Percentiles rank a stretch among this genome's conserved stretches.
phyloP scores from a whole-genome alignment of 2,113 vertebrate species.

The Stegostoma tigrinum region DNA sequence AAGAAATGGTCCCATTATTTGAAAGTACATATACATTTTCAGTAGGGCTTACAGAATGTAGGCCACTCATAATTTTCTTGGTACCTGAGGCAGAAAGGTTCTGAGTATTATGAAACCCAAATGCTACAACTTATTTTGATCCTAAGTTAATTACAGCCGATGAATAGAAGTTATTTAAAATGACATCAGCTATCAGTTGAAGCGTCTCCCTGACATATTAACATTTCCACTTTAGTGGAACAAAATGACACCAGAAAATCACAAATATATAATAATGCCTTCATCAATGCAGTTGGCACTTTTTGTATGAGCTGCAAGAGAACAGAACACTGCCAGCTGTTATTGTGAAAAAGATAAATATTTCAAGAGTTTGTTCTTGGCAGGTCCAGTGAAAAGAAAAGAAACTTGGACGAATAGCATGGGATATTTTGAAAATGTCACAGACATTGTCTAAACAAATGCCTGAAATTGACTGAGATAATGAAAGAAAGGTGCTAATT shows the following conservation, averaged over 20 bases:
- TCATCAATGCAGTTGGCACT: not conserved
- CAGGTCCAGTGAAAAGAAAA: not conserved
- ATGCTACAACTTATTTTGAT: not conserved
- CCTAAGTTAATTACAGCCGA: not conserved
- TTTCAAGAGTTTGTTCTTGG: not conserved
- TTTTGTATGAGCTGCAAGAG: not conserved
- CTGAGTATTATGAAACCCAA: not conserved
- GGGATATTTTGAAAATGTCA: not conserved
- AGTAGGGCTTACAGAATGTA: not conserved
- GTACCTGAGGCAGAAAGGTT: not conserved
- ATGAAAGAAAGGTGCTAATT: not conserved
- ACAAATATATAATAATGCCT: not conserved
- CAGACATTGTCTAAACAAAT: not conserved
- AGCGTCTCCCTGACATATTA: not conserved
- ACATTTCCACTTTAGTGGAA: not conserved
- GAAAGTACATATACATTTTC: not conserved
- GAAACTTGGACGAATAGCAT: not conserved
- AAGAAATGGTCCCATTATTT: not conserved
- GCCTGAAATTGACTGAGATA: not conserved
- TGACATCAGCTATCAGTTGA: not conserved
- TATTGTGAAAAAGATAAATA: not conserved
- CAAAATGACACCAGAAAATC: not conserved
- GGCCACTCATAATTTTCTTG: not conserved
- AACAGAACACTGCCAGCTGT: not conserved
- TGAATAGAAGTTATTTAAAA: not conserved